Base-by-base conservation (phyloP, 1,140 invertebrate species). In the Zaprionus africanus region DNA sequence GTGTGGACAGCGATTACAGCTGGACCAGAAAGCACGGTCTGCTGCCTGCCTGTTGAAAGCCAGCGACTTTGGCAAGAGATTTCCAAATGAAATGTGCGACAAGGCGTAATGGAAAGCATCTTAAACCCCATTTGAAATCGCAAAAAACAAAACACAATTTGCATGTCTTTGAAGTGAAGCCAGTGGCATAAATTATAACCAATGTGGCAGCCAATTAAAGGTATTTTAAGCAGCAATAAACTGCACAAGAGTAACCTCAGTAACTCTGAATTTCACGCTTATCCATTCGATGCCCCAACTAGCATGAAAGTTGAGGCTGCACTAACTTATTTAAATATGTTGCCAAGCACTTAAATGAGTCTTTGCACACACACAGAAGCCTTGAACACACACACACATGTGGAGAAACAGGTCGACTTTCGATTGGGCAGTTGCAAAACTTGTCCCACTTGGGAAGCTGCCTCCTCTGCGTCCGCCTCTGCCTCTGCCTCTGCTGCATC, bases 291-390 rank as follows among this genome's bases (percentile, higher is more conserved):
- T 46, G 3, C 7, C n/a, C 41, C 31, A 34, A 34, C 31, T 34
- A 9, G 9, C 11, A 34, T 34, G 17, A 2, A 41, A 41, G 5
- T 41, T n/a, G 1, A 46, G 41, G 49, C 49, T 70, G 59, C 54
- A 68, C 41, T 76, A 22, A 22, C 22, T 2, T 22, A 74, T 69
- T 75, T 76, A 51, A 81, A 76, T 78, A 81, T 76, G 84, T 90
- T 84, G 78, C 74, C 88, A 63, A 88, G 73, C 81, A 80, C 84
- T 86, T 83, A 88, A 88, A 87, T 80, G 78, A 78, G 66, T 79
- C 38, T 70, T 62, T 19, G 24, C 72, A 63, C 59, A 77, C 38
- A 61, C 34, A 43, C 58, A 26, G 36, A 70, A 26, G 31, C 31
- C 34, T 36, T 12, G 11, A 4, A 61, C 62, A 65, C 58, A 38